Conservation (phyloP, 2,113 vertebrate genomes). For the Rhinolophus ferrumequinum region DNA sequence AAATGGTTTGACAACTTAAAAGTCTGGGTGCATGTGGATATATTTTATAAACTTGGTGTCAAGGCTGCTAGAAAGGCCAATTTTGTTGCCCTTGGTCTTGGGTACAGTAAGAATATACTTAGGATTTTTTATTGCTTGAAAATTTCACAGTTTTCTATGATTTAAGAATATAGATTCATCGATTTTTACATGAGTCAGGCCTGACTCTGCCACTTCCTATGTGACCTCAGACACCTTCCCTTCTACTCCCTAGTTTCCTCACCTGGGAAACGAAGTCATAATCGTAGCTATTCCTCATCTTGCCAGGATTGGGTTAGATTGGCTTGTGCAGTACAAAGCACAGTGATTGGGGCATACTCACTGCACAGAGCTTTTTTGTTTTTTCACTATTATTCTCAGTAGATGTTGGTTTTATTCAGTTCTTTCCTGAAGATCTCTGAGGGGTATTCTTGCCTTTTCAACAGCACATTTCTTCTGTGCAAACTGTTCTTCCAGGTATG, state of each 20-base stretch:
- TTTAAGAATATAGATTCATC: neutral
- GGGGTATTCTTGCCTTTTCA: neutral
- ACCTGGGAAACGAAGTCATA: neutral
- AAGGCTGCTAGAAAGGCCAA: neutral
- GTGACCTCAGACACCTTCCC: neutral
- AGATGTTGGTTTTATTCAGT: neutral
- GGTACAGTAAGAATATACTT: neutral
- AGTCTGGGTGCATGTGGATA: neutral
- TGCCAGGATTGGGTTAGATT: neutral
- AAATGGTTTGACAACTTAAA: conserved; percentile 1
- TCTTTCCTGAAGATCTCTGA: neutral
- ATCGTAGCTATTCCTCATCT: neutral
- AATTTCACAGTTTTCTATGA: neutral
- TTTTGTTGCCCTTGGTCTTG: neutral
- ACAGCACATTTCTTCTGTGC: neutral
- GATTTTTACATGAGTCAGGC: neutral
- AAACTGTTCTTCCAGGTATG: neutral
- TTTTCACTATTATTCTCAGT: neutral
- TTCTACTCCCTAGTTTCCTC: neutral
- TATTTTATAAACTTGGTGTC: neutral
- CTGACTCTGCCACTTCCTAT: neutral
- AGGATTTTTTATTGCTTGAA: neutral
- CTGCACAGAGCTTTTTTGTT: neutral
- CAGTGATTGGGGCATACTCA: neutral
- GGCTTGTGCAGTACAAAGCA: neutral